These are phyloP conservation scores for Hetaerina titia DNA, from an alignment of 2,888 invertebrate genomes.

Conservation along the genomic window DNA sequence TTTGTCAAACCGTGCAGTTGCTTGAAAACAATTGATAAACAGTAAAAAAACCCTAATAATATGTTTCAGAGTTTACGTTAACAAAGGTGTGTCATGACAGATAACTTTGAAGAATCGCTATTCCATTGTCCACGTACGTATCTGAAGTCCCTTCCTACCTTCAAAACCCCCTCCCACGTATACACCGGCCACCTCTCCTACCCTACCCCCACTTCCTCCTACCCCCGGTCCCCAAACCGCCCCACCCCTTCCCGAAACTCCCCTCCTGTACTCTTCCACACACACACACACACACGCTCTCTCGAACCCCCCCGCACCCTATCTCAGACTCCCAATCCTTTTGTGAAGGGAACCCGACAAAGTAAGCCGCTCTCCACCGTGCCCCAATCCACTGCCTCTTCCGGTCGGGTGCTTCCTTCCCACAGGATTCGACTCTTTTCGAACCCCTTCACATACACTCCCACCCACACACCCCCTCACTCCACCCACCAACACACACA, in stretches of 20 bases:
- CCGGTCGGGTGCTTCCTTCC: constrained; percentile 63
- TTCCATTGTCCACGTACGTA: background rate
- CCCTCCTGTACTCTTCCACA: background rate
- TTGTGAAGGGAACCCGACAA: constrained; percentile 65
- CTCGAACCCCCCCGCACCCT: background rate
- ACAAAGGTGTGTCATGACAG: too few species aligned
- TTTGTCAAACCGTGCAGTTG: too few species aligned
- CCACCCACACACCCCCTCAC: background rate
- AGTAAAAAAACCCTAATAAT: too few species aligned
- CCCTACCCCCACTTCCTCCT: background rate
- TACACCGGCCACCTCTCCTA: background rate
- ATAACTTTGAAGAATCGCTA: background rate
- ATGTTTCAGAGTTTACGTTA: too few species aligned
- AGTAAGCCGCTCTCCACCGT: constrained; percentile 61
- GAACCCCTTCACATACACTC: constrained; percentile 35
- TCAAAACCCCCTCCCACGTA: background rate
- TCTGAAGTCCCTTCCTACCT: background rate
- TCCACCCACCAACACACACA: background rate
- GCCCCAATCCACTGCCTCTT: constrained; percentile 67
- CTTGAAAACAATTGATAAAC: too few species aligned
- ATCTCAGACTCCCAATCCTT: constrained; percentile 54
- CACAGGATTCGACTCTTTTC: constrained; percentile 57
- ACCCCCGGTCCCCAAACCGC: background rate
- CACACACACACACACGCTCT: background rate
- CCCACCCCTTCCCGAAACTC: background rate